Conservation (phyloP, 2,113 vertebrate species). For the Pagrus major region DNA sequence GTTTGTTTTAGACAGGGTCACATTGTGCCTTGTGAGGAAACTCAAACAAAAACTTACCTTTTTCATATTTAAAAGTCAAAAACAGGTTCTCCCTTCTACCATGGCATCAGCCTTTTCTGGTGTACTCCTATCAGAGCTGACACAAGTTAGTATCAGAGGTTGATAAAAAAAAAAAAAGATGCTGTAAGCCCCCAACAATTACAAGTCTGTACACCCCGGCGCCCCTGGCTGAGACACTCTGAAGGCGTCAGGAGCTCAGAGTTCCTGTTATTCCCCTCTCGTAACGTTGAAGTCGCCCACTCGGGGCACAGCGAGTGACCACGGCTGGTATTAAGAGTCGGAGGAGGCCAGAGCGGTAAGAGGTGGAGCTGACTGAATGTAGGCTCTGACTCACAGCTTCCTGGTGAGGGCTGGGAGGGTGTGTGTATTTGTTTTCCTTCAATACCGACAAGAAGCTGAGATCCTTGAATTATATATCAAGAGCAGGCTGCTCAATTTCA, state of each 20-base stretch:
- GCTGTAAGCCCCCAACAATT: not conserved
- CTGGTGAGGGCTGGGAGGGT: constrained; percentile 42
- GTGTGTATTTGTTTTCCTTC: constrained; percentile 58
- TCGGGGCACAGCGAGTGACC: constrained; percentile 43
- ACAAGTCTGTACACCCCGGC: not conserved
- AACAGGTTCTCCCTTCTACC: not conserved
- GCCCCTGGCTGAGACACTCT: not conserved
- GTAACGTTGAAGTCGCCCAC: constrained; percentile 39
- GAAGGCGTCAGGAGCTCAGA: constrained; percentile 39
- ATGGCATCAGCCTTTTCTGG: not conserved
- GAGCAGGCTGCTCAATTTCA: not conserved
- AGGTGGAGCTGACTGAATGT: constrained; percentile 57
- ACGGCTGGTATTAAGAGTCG: constrained; percentile 50
- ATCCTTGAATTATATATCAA: constrained; percentile 33
- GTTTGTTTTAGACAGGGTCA: constrained; percentile 13
- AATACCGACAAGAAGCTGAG: constrained; percentile 26
- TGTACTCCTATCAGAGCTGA: not conserved
- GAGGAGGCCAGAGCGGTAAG: constrained; percentile 37
- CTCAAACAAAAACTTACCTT: no score
- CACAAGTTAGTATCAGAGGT: not conserved
- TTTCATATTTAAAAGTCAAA: not conserved
- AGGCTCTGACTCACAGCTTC: constrained; percentile 69
- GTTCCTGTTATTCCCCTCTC: constrained; percentile 70
- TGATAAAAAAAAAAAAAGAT: constrained; percentile 3
- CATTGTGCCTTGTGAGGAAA: not conserved